phyloP scores from a whole-genome alignment of 2,888 invertebrate species.

The Sabatieria punctata region DNA sequence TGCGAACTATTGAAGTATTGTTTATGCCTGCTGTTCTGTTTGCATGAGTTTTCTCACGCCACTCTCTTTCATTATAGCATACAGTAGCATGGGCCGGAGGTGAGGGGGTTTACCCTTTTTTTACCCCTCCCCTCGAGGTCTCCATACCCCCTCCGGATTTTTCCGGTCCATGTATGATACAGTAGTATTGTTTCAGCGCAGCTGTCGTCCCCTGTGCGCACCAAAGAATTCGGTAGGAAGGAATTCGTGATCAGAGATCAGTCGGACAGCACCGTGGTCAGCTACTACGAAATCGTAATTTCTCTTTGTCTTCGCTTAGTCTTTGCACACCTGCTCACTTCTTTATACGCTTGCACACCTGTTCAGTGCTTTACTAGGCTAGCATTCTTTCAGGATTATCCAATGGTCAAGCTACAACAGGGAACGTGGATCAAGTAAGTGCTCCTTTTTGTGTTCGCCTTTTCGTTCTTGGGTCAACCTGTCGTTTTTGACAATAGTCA shows the following conservation, averaged over 20 bases:
- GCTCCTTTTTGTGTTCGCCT: background rate
- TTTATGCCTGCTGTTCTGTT: too few relatives aligned
- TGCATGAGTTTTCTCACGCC: too few relatives aligned
- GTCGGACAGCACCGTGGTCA: background rate
- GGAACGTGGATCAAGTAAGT: background rate
- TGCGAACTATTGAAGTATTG: too few relatives aligned
- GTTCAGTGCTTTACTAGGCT: too few relatives aligned
- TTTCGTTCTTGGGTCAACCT: background rate
- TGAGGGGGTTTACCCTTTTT: too few relatives aligned
- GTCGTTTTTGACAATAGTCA: background rate
- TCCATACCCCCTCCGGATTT: too few relatives aligned
- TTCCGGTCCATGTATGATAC: too few relatives aligned
- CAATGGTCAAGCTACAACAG: background rate
- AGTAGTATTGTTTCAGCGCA: too few relatives aligned
- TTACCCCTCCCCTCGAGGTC: too few relatives aligned
- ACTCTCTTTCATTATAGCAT: too few relatives aligned
- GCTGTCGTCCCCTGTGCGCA: background rate
- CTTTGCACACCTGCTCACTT: background rate
- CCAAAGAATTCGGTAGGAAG: background rate
- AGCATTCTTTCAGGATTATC: constrained; percentile 2
- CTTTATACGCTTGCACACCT: background rate
- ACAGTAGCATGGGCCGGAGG: too few relatives aligned
- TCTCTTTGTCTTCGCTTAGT: background rate
- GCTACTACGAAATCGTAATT: constrained; percentile 1
- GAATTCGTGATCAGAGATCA: background rate